Conservation (phyloP, 2,888 invertebrate genomes). For the Ochlodes sylvanus region DNA sequence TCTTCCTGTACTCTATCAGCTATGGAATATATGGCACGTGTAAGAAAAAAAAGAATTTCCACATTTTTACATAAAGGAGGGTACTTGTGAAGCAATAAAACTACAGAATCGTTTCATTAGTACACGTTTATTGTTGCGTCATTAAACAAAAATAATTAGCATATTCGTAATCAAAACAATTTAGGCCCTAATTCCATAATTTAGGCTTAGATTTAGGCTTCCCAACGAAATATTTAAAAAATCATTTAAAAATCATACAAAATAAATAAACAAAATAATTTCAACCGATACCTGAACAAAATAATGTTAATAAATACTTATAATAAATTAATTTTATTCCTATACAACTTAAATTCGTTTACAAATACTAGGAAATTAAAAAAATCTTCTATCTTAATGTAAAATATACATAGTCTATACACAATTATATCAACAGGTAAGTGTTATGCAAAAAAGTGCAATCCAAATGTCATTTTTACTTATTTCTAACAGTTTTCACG, state of each 20-base stretch:
- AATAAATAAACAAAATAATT: constrained; percentile 52
- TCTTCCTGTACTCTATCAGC: too few relatives aligned
- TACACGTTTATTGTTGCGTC: constrained; percentile 80
- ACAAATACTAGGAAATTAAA: constrained; percentile 40
- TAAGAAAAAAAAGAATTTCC: too few relatives aligned
- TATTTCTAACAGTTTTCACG: constrained; percentile 43
- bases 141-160: constrained; percentile 52
- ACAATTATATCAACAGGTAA: constrained; percentile 76
- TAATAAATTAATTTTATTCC: constrained; percentile 54
- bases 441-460: constrained; percentile 81
- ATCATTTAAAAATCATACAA: constrained; percentile 46
- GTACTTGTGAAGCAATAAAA: constrained; percentile 38
- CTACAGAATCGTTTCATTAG: constrained; percentile 54
- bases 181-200: constrained; percentile 56
- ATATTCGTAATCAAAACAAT: constrained; percentile 39
- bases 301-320: constrained; percentile 52
- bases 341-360: constrained; percentile 53
- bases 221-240: constrained; percentile 42
- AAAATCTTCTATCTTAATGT: constrained; percentile 59
- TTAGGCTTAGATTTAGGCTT: constrained; percentile 53
- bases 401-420: constrained; percentile 75
- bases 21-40: too few relatives aligned
- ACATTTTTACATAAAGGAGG: too few relatives aligned
- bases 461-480: constrained; percentile 56
- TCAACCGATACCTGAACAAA: constrained; percentile 49